Conservation (phyloP, 1,140 invertebrate species). For the Luehdorfia chinensis region DNA sequence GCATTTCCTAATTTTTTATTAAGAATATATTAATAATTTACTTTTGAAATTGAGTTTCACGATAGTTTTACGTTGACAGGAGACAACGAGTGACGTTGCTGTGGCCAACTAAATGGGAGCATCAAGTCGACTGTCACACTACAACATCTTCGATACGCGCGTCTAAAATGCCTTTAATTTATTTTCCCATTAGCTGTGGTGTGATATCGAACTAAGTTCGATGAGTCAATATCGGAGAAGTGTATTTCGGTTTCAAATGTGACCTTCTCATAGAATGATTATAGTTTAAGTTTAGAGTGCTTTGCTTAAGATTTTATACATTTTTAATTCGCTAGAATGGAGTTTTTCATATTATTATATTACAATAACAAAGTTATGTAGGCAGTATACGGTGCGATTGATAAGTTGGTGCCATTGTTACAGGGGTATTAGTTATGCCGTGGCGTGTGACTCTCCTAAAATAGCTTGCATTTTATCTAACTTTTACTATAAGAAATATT, state of each 20-base stretch:
- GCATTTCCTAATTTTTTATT: conserved; percentile 16
- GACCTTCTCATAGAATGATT: conserved; percentile 66
- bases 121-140: conserved; percentile 18
- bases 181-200: conserved; percentile 55
- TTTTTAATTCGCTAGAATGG: conserved; percentile 68
- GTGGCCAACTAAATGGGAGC: conserved; percentile 45
- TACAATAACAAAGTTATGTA: conserved; percentile 75
- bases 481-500: no score
- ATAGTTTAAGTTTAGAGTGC: conserved; percentile 74
- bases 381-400: conserved; percentile 73
- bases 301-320: conserved; percentile 75
- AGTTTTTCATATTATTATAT: conserved; percentile 72
- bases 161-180: conserved; percentile 67
- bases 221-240: conserved; percentile 45
- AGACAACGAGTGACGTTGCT: conserved; percentile 51
- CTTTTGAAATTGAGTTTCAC: background rate
- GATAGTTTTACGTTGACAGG: conserved; percentile 28
- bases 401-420: conserved; percentile 76
- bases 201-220: conserved; percentile 70
- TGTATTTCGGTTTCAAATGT: conserved; percentile 60
- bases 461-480: background rate
- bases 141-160: conserved; percentile 33
- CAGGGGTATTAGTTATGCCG: conserved; percentile 69
- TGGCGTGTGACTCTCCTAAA: conserved; percentile 36
- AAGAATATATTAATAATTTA: background rate